Base-by-base conservation (phyloP, 1,140 invertebrate species). In the Drosophila ironensis region DNA sequence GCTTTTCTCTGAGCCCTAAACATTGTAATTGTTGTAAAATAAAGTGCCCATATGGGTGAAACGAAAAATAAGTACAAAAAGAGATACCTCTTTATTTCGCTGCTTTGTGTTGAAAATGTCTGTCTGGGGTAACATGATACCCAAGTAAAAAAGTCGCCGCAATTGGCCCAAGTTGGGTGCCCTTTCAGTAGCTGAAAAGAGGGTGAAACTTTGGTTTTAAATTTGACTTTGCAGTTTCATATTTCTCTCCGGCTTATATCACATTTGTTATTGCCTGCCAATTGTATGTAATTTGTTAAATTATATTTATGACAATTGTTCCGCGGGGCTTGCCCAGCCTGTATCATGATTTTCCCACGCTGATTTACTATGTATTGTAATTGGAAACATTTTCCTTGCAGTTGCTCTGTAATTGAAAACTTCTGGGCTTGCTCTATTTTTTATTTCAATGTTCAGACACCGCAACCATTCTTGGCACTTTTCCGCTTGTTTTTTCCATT, bases 251-350 rank as follows among this genome's bases (percentile, higher is more conserved):
- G 51, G 16, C 61, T 35, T 60, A 25, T 16, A 22, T 25, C 52
- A 33, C 53, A 68, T 73, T 66, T 69, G 52, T 63, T 74, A 56
- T 66, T 48, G 47, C 27, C 51, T 66, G 71, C 56, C 59, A 40
- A 64, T 47, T 46, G 53, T 46, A 22, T 68, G 82, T 54, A 82
- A 82, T 82, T 84, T 84, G 77, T 72, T 72, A 41, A 73, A 70
- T 84, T 42, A 44, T 71, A 77, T 84, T 70, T 82, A 84, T 77
- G 61, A 64, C 64, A 76, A 76, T 82, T 76, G 67, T 77, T 52
- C n/a, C 1, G 33, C 1, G 33, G 42, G 16, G 20, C 25, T 42
- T 47, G 25, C 9, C 5, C 4, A n/a, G 8, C 6, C 44, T 37
- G 8, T 16, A 38, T 38, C 66, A 24, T 1, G 11, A 25, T 20